These are phyloP conservation scores for Callionymus lyra DNA, from an alignment of 2,113 vertebrate genomes.

Conservation along the genomic window DNA sequence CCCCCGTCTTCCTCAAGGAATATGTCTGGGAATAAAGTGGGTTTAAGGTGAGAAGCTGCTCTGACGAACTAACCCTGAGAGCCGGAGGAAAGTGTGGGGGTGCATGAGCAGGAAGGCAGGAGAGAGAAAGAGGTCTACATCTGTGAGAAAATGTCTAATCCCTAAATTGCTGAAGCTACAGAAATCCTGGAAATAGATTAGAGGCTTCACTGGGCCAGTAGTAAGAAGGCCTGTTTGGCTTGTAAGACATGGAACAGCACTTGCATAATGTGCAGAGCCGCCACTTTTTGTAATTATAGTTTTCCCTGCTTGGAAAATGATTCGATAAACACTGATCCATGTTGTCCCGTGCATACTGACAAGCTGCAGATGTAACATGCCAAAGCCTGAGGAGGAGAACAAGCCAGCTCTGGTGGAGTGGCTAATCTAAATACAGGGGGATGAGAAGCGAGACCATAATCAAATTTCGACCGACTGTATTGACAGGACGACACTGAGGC, in stretches of 20 bases:
- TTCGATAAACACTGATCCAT: conserved; percentile 71
- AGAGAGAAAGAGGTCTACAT: conserved; percentile 47
- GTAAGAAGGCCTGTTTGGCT: conserved; percentile 64
- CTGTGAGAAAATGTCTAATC: conserved; percentile 69
- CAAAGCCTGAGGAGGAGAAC: too few species aligned
- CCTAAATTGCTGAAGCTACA: conserved; percentile 72
- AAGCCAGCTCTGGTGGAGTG: too few species aligned
- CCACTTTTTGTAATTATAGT: conserved; percentile 70
- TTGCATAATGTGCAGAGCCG: conserved; percentile 68
- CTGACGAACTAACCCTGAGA: conserved; percentile 56
- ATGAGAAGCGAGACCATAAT: conserved; percentile 50
- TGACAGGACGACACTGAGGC: conserved; percentile 38
- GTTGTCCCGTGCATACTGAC: conserved; percentile 59
- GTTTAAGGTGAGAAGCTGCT: conserved; percentile 60
- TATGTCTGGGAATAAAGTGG: conserved; percentile 37
- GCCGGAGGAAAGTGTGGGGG: conserved; percentile 16
- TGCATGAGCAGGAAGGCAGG: conserved; percentile 16
- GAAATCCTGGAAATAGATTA: conserved; percentile 76
- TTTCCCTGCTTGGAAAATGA: conserved; percentile 70
- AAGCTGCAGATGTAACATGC: conserved; percentile 40
- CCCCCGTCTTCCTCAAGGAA: too few species aligned
- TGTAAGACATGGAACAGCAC: conserved; percentile 73
- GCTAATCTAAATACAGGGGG: conserved; percentile 49
- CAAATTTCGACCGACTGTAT: conserved; percentile 60
- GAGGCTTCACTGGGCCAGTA: conserved; percentile 60